phyloP scores from a whole-genome alignment of 2,113 vertebrate species.

The Rhinopomastus cyanomelas region DNA sequence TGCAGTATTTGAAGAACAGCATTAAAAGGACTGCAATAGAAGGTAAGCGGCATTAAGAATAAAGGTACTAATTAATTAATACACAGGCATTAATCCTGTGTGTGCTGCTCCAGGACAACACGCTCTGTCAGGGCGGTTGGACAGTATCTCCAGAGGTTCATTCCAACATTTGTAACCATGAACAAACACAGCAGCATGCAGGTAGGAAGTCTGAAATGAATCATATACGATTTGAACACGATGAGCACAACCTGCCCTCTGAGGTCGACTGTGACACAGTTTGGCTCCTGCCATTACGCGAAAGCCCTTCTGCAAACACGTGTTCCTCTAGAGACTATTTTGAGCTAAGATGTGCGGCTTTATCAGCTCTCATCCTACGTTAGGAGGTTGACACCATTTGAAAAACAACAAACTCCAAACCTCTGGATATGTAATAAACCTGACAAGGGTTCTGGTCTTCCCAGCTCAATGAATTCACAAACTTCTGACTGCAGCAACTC shows the following conservation, averaged over 20 bases:
- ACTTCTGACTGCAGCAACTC: not conserved
- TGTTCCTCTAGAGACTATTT: not conserved
- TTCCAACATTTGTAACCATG: too few relatives aligned
- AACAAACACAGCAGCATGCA: not conserved
- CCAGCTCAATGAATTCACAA: not conserved
- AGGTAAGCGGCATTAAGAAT: not conserved
- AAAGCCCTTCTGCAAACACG: not conserved
- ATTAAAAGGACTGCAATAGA: not conserved
- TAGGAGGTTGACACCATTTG: not conserved
- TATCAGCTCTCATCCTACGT: not conserved
- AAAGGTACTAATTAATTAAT: not conserved
- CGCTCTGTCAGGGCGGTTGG: too few relatives aligned
- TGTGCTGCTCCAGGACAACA: too few relatives aligned
- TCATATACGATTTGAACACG: not conserved
- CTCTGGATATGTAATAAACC: not conserved
- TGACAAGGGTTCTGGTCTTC: not conserved
- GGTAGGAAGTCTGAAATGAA: not conserved
- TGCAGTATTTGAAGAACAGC: not conserved
- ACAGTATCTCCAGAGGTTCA: too few relatives aligned
- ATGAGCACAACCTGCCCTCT: accelerated
- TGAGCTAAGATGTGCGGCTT: not conserved
- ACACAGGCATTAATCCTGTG: too few relatives aligned
- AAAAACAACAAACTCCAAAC: accelerated
- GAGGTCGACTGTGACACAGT: not conserved
- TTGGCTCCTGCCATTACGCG: not conserved